Base-by-base conservation (phyloP, 1,140 invertebrate species). In the Subanguina moxae region DNA sequence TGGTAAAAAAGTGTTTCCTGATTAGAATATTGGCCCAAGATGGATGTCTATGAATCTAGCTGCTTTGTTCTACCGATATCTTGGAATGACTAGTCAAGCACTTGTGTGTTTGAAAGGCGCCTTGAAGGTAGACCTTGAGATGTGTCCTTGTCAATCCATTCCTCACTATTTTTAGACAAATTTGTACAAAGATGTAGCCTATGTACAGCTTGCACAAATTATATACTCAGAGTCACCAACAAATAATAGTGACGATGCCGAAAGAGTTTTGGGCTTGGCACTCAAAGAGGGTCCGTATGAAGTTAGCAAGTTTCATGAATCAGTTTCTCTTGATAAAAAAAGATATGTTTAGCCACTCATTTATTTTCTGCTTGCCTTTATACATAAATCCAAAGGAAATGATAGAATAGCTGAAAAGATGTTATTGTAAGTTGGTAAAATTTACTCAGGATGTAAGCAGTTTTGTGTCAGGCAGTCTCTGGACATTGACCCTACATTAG, bases 21-120 rank as follows among this genome's bases (percentile, higher is more conserved):
- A 30, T 66, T 23, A 46, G 66, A 27, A 19, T 28, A 68, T 68
- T 28, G 66, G 66, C 15, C 66, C 66, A 0, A 27, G 56, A 45
- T 68, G 66, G 66, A 48, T 68, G 25, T 38, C 59, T 23, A 32
- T 64, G 43, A 68, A 68, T 15, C 62, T 68, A 57, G 66, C 66
- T 32, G 66, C 66, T 19, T 62, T 68, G 42, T 68, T 61, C 52
- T 68, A 61, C 46, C 43, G 66, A 28, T 62, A 45, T 32, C 30
- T 68, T 19, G 66, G 66, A 1, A 46, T 68, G 42, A 57, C 61
- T 13, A 57, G 19, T n/a, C 21, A 67, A 45, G 66, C 66, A 27
- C 9, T 65, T 30, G 64, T 52, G 21, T 68, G 66, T 28, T 11
- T 68, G 19, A 59, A 68, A 52, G 17, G 11, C 11, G 66, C 66